Base-by-base conservation (phyloP, 2,888 invertebrate genomes). In the Tigriopus californicus region DNA sequence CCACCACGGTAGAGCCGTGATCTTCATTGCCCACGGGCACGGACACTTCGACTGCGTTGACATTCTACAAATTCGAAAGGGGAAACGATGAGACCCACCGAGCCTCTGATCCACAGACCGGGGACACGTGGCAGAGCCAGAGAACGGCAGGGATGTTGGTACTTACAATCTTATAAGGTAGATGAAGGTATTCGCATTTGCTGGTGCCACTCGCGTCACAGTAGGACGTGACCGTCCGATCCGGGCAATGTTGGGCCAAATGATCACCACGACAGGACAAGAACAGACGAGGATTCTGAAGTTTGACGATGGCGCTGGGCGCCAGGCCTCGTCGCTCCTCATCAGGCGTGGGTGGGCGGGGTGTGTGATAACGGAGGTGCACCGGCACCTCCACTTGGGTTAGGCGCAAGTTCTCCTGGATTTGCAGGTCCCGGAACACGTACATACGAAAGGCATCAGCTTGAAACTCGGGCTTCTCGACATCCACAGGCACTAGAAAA, bases 21-120 rank as follows among this genome's bases (percentile, higher is more conserved):
- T 57, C 57, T 22, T 13, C 24, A 44, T 57, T 46, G 11, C 57
- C 57, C 46, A 57, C 57, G 22, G 57, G 57, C 5, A 57, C 57
- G n/a, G 41, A 41, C 15, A 57, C 46, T 25, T 57, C 24, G 20
- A 51, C 25, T 6, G 22, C 33, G 12, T 51, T 51, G 11, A 25
- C 33, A 24, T 51, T 51, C 52, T 51, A 18, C 2, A 49, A 49
- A 2, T 18, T 2, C 13, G 13, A 48, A 15, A 15, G 15, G 15
- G 8, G 6, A 49, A 49, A 49, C 3, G 22, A 1, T 18, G 13
- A 15, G 2, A 20, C 20, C 24, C 8, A 20, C 11, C 8, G 11
- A 41, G 42, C 15, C 15, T 13, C n/a, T 11, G 41, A 15, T 33
- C 18, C n/a, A 2, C 12, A 53, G n/a, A n/a, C n/a, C n/a, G n/a